Conservation (phyloP, 1,140 invertebrate species). For the Leucophenga varia region DNA sequence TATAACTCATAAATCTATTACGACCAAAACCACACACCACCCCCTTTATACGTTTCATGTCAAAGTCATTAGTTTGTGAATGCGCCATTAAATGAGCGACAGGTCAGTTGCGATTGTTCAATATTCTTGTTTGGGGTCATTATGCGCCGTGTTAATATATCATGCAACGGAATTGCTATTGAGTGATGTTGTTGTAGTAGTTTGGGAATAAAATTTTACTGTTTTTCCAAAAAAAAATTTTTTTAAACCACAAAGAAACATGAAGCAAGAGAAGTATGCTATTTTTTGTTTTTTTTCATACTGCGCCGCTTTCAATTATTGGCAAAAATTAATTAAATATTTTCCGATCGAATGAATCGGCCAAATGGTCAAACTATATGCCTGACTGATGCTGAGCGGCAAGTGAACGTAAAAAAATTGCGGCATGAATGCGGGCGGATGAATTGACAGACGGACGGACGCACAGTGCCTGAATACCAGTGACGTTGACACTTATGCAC, state of each 20-base stretch:
- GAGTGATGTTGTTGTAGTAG: slow-evolving; percentile 23
- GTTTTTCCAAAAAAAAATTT: too few species aligned
- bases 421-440: too few species aligned
- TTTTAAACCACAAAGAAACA: too few species aligned
- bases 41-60: too few species aligned
- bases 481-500: slow-evolving; percentile 37
- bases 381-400: slow-evolving; percentile 11
- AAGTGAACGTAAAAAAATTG: too few species aligned
- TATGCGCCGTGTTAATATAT: slow-evolving; percentile 47
- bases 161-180: slow-evolving; percentile 23
- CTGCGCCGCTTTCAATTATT: slow-evolving; percentile 45
- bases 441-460: slow-evolving; percentile 1
- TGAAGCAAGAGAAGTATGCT: too few species aligned
- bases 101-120: too few species aligned
- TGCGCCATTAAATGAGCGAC: slow-evolving; percentile 36
- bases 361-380: slow-evolving; percentile 22
- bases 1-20: too few species aligned
- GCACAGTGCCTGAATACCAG: not conserved
- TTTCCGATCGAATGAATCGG: slow-evolving; percentile 54
- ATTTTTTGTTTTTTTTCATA: slow-evolving; percentile 18
- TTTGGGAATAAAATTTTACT: too few species aligned
- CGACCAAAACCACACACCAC: too few species aligned
- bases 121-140: slow-evolving; percentile 22
- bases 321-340: slow-evolving; percentile 56
- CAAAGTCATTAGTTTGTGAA: slow-evolving; percentile 12